These are phyloP conservation scores for Stercorarius parasiticus DNA, from an alignment of 2,113 vertebrate genomes.

Conservation along the genomic window DNA sequence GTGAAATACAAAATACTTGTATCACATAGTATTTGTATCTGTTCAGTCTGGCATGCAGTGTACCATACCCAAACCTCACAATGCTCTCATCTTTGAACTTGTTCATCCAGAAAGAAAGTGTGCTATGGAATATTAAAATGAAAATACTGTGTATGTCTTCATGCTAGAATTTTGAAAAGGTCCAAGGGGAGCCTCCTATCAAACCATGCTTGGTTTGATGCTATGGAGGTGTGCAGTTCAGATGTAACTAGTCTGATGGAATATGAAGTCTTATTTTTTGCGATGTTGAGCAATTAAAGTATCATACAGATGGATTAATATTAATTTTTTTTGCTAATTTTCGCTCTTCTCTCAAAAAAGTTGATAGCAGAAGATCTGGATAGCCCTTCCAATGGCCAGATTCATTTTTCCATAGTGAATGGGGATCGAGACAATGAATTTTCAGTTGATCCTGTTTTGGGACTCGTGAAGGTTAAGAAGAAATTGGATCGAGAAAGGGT, in stretches of 20 bases:
- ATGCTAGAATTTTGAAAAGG: neutral
- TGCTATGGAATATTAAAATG: neutral
- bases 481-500: constrained; percentile 94
- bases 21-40: neutral
- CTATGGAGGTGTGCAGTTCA: neutral
- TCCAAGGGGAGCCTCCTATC: neutral
- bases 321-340: neutral
- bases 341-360: constrained; percentile 69
- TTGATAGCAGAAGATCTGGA: constrained; percentile 92
- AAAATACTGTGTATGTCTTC: neutral
- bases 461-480: constrained; percentile 92
- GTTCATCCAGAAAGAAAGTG: neutral
- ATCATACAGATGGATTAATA: neutral
- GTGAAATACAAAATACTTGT: neutral
- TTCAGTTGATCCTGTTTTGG: constrained; percentile 86
- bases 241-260: neutral
- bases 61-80: neutral
- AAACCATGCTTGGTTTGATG: neutral
- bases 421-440: constrained; percentile 92
- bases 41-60: neutral
- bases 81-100: neutral
- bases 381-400: constrained; percentile 87
- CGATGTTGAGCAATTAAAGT: neutral
- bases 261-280: neutral
- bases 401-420: constrained; percentile 89